Base-by-base conservation (phyloP, 2,113 vertebrate genomes). In the Etia nguti region DNA sequence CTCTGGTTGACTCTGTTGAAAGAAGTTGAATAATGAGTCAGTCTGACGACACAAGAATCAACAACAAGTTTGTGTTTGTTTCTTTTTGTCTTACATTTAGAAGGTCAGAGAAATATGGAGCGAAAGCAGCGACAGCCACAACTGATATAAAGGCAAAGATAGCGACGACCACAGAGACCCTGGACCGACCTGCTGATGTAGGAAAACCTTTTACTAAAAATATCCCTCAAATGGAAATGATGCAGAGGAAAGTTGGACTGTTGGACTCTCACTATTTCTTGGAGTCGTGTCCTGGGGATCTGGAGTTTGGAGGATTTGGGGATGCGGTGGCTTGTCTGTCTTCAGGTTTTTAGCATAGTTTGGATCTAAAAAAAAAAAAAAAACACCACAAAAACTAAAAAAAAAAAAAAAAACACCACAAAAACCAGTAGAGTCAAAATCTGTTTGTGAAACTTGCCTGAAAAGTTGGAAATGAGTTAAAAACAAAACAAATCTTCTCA, bases 201-300 rank as follows among this genome's bases (percentile, higher is more conserved):
- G 0, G 34, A 65, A 65, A 65, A 65, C 0, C 1, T 65, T 13
- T 65, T 65, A 38, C 10, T 65, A 0, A 13, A 65, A 65, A 0
- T 5, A 65, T 65, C 1, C 3, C 31, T 65, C 34, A 65, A 65
- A 65, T 38, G 34, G 4, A 46, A 43, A 46, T 2, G 22, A 73
- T 16, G 22, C 8, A 75, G 24, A 48, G 0, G 4, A 48, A 48
- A 48, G 22, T 48, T 29, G 15, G 68, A 7, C 13, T 36, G 22
- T 4, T 26, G 60, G 60, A 65, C 0, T 65, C 60, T 65, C 56
- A 92, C 90, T 13, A 13, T 2, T 2, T 2, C 2, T 6, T 2
- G 4, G 9, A 5, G 11, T 12, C 1, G 6, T 15, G 3, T 68
- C 7, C 6, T 6, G 8, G 2, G 48, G 10, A 2, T 20, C 10